phyloP scores from a whole-genome alignment of 2,888 invertebrate species.

The Scaptomyza parva region DNA sequence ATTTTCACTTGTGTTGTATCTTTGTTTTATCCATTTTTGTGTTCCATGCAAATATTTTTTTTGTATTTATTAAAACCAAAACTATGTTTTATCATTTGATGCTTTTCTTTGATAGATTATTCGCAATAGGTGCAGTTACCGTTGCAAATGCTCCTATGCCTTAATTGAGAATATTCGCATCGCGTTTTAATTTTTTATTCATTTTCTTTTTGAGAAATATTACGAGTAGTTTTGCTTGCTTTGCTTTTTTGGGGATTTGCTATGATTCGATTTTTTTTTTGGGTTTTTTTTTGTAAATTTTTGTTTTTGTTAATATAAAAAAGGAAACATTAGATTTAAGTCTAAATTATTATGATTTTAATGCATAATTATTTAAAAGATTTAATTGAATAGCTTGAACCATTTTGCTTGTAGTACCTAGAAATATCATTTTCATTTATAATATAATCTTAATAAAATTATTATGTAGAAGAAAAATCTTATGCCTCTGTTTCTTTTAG shows the following conservation, averaged over 20 bases:
- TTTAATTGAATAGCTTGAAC: constrained; percentile 80
- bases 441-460: constrained; percentile 76
- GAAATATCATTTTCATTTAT: constrained; percentile 67
- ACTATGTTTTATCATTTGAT: constrained; percentile 60
- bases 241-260: constrained; percentile 24
- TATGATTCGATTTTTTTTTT: constrained; percentile 25
- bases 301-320: constrained; percentile 69
- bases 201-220: constrained; percentile 34
- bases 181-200: too few relatives aligned
- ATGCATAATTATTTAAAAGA: constrained; percentile 71
- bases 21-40: constrained; percentile 28
- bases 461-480: constrained; percentile 81
- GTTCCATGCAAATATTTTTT: constrained; percentile 52
- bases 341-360: constrained; percentile 79
- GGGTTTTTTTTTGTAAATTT: constrained; percentile 13
- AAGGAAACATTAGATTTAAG: constrained; percentile 75
- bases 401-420: constrained; percentile 69
- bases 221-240: constrained; percentile 58
- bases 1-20: constrained; percentile 32
- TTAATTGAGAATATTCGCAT: constrained; percentile 66
- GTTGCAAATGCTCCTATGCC: constrained; percentile 65
- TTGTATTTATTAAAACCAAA: constrained; percentile 69
- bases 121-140: constrained; percentile 73
- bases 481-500: constrained; percentile 78
- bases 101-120: constrained; percentile 74